Conservation (phyloP, 2,113 vertebrate genomes). For the human (Homo sapiens) region DNA sequence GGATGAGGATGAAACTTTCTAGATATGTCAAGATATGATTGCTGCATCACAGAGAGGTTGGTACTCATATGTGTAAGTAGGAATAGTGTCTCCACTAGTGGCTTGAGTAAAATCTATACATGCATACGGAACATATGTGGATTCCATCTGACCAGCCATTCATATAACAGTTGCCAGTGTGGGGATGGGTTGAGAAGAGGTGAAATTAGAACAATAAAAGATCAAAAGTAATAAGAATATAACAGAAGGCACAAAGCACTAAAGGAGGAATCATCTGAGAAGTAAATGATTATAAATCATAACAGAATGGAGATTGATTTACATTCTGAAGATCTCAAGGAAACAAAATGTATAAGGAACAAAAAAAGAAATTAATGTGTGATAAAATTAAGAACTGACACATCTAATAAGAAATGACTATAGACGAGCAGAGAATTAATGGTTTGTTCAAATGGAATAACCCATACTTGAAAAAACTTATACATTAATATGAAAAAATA, state of each 20-base stretch:
- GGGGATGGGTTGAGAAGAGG: background rate
- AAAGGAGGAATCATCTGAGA: background rate
- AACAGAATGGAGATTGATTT: background rate
- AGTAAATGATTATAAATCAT: background rate
- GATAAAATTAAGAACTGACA: background rate
- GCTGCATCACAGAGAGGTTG: background rate
- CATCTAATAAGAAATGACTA: background rate
- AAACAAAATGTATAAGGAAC: background rate
- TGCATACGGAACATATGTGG: background rate
- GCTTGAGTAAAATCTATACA: background rate
- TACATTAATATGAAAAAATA: background rate
- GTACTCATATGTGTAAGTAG: background rate
- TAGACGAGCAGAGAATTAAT: background rate
- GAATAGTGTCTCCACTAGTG: background rate
- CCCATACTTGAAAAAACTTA: background rate
- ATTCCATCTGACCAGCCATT: background rate
- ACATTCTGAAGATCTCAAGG: constrained; percentile 2
- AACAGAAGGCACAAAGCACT: background rate
- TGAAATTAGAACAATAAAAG: background rate
- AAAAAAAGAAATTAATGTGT: constrained; percentile 8
- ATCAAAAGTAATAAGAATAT: background rate
- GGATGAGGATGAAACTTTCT: background rate
- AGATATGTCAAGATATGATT: background rate
- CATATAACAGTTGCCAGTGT: background rate
- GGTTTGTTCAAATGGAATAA: background rate